Conservation (phyloP, 2,113 vertebrate genomes). For the Beaufortia kweichowensis region DNA sequence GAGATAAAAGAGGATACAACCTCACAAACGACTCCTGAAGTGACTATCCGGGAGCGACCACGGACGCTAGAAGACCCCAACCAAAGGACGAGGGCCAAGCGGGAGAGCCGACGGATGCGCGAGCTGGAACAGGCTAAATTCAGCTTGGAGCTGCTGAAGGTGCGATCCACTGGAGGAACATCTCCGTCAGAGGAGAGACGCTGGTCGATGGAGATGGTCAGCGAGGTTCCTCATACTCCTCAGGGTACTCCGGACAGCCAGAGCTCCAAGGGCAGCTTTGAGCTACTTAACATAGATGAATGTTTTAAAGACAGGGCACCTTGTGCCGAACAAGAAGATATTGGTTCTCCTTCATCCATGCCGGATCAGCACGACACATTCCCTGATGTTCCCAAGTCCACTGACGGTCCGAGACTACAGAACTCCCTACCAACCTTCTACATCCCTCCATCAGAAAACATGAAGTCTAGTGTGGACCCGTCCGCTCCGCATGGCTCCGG, state of each 20-base stretch:
- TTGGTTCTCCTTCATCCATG: conserved; percentile 51
- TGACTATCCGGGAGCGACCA: conserved; percentile 79
- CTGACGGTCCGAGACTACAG: conserved; percentile 54
- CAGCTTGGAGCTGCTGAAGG: conserved; percentile 93
- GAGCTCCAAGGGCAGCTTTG: conserved; percentile 91
- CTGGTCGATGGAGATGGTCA: conserved; percentile 82
- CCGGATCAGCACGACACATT: conserved; percentile 43
- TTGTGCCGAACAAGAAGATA: conserved; percentile 64
- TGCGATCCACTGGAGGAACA: conserved; percentile 80
- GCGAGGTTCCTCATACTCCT: conserved; percentile 78
- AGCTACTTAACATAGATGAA: conserved; percentile 83
- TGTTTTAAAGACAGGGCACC: conserved; percentile 68
- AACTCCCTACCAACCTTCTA: conserved; percentile 90
- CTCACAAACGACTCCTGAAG: conserved; percentile 57
- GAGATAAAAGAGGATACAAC: conserved; percentile 47
- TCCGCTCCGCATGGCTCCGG: background rate
- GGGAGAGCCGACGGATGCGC: conserved; percentile 92
- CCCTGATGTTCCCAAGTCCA: conserved; percentile 54
- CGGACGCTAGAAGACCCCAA: conserved; percentile 83
- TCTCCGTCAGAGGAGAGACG: conserved; percentile 87
- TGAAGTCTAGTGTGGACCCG: background rate
- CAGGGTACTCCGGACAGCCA: conserved; percentile 90
- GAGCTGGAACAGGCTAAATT: conserved; percentile 96
- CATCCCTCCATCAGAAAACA: conserved; percentile 75
- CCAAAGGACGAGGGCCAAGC: conserved; percentile 90